phyloP scores from a whole-genome alignment of 2,888 invertebrate species.

The Tipula lateralis region DNA sequence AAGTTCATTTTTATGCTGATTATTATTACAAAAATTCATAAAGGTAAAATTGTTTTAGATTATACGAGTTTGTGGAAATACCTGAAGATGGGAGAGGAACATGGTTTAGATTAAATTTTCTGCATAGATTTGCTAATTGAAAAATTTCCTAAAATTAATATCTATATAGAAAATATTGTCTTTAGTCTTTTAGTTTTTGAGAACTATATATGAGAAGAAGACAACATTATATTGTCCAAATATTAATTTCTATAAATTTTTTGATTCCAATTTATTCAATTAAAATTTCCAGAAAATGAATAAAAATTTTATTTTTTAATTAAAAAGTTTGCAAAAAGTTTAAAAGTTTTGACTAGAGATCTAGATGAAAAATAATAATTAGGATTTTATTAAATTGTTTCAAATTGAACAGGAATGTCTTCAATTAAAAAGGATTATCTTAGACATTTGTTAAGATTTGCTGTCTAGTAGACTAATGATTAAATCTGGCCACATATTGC shows the following conservation, averaged over 20 bases:
- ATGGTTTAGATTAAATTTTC: background rate
- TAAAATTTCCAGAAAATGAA: background rate
- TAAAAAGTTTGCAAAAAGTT: background rate
- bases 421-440: too few relatives aligned
- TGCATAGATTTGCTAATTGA: background rate
- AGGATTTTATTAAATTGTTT: background rate
- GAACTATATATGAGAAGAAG: background rate
- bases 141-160: background rate
- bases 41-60: background rate
- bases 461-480: too few relatives aligned
- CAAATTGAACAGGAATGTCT: background rate
- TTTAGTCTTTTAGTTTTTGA: background rate
- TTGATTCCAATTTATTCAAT: background rate
- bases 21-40: background rate
- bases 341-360: background rate
- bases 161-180: background rate
- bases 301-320: background rate
- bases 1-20: background rate
- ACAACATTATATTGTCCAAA: background rate
- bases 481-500: too few relatives aligned
- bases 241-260: background rate
- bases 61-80: background rate
- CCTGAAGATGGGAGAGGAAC: background rate
- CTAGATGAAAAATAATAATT: background rate
- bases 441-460: too few relatives aligned